Percentiles rank a stretch among this genome's conserved stretches.
Conservation (phyloP, 2,113 vertebrate genomes). For the Spermophilus dauricus region DNA sequence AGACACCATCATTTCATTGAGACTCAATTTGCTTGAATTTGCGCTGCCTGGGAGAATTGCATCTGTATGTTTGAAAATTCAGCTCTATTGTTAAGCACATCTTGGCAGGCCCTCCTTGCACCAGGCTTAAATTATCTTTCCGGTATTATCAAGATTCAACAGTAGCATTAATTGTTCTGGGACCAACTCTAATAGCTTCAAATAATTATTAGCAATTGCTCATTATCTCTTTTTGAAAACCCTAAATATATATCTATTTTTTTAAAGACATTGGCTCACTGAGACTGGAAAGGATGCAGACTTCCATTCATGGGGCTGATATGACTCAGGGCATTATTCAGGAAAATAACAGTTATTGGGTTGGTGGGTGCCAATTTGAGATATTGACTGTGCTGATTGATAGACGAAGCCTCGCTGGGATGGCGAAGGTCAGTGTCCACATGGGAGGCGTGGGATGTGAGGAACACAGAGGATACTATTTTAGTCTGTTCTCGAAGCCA, state of each 20-base stretch:
- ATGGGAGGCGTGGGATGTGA: neutral
- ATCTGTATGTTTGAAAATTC: slow-evolving; percentile 73
- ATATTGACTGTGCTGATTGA: neutral
- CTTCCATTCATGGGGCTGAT: slow-evolving; percentile 40
- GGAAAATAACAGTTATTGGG: neutral
- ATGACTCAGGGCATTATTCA: slow-evolving; percentile 43
- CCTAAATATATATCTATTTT: slow-evolving; percentile 79
- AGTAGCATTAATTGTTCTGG: slow-evolving; percentile 69
- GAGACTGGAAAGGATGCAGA: slow-evolving; percentile 7
- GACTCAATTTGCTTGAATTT: slow-evolving; percentile 57
- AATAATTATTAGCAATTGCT: slow-evolving; percentile 78
- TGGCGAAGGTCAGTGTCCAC: neutral
- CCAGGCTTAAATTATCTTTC: slow-evolving; percentile 75
- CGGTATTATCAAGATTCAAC: slow-evolving; percentile 69
- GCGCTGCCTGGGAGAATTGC: neutral
- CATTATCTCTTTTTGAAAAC: slow-evolving; percentile 76
- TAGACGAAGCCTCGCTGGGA: neutral
- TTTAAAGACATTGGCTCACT: slow-evolving; percentile 67
- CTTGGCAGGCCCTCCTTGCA: slow-evolving; percentile 67
- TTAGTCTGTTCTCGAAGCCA: neutral
- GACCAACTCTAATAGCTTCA: slow-evolving; percentile 68
- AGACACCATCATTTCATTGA: neutral
- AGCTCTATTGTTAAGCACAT: slow-evolving; percentile 27
- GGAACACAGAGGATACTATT: neutral
- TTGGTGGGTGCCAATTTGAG: neutral